phyloP scores from a whole-genome alignment of 2,797 vertebrate genomes.

The Enteromius fasciolatus region DNA sequence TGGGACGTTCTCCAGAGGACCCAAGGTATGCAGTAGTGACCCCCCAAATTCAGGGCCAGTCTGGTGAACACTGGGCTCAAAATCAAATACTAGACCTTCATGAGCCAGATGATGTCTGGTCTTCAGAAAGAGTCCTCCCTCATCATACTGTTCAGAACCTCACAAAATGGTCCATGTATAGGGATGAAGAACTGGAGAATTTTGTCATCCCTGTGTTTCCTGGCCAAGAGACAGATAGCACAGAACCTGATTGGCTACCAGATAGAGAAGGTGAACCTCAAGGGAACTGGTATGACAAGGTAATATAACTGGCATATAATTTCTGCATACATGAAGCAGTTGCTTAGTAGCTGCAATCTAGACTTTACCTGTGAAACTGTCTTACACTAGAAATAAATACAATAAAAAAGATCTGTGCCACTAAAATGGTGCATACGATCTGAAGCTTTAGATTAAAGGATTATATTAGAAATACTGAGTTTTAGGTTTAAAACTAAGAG shows the following conservation, averaged over 20 bases:
- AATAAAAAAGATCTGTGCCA: background rate
- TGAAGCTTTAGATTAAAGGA: background rate
- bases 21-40: constrained; percentile 87
- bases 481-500: background rate
- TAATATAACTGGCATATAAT: constrained; percentile 69
- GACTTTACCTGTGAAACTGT: background rate
- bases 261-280: constrained; percentile 79
- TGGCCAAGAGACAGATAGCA: constrained; percentile 59
- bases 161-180: constrained; percentile 79
- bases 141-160: constrained; percentile 77
- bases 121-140: constrained; percentile 77
- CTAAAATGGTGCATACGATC: background rate
- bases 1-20: constrained; percentile 67
- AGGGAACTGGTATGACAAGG: constrained; percentile 88
- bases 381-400: background rate
- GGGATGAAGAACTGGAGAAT: constrained; percentile 74
- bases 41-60: constrained; percentile 84
- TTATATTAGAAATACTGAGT: background rate
- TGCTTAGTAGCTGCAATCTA: background rate
- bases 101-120: constrained; percentile 78
- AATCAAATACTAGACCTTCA: constrained; percentile 69
- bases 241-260: constrained; percentile 76
- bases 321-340: background rate
- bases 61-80: constrained; percentile 80
- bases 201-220: constrained; percentile 69